phyloP scores from a whole-genome alignment of 2,113 vertebrate genomes.

The Phalacrocorax pelagicus region DNA sequence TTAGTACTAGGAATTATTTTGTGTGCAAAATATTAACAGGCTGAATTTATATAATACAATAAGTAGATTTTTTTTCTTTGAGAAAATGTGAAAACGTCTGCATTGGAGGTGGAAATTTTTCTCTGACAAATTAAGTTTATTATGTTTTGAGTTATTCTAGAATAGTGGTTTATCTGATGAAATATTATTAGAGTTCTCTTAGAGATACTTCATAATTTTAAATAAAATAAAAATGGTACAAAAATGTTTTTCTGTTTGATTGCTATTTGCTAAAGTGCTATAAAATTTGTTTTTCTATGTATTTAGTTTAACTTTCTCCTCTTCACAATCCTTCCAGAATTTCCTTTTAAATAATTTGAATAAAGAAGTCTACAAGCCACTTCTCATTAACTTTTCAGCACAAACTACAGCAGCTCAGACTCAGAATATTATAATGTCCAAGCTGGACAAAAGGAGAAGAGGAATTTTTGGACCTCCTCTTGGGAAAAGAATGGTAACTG shows the following conservation, averaged over 20 bases:
- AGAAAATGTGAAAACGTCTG: neutral
- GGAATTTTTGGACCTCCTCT: constrained; percentile 86
- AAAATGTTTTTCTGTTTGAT: neutral
- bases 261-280: neutral
- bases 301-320: neutral
- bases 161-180: neutral
- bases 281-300: neutral
- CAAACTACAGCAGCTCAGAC: constrained; percentile 91
- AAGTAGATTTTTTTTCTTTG: neutral
- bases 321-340: constrained; percentile 76
- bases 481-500: constrained; percentile 86
- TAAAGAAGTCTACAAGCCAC: constrained; percentile 86
- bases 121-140: neutral
- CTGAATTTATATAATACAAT: neutral
- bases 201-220: neutral
- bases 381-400: constrained; percentile 91
- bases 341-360: constrained; percentile 86
- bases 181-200: too few relatives aligned
- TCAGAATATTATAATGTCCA: constrained; percentile 92
- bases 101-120: neutral
- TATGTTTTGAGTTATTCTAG: neutral
- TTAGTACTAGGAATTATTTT: neutral
- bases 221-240: neutral
- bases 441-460: constrained; percentile 89
- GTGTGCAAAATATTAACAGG: neutral